phyloP scores from a whole-genome alignment of 2,888 invertebrate genomes.

The Meandrusa payeni region DNA sequence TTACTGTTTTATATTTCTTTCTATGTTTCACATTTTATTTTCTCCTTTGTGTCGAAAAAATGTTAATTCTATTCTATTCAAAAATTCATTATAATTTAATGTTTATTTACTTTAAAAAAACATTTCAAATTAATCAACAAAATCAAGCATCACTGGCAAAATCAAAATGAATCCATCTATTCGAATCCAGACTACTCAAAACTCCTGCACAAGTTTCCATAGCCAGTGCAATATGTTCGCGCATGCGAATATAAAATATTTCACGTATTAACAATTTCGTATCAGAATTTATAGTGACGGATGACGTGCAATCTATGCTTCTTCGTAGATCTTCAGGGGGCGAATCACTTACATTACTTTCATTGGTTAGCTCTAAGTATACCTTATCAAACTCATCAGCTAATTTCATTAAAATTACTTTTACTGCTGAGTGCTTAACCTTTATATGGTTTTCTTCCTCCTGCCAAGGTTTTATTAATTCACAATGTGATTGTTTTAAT shows the following conservation, averaged over 20 bases:
- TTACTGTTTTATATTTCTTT: no score
- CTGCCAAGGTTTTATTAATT: constrained; percentile 57
- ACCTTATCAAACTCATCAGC: constrained; percentile 56
- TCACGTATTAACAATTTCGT: constrained; percentile 33
- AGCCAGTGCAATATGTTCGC: constrained; percentile 47
- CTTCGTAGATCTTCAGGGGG: constrained; percentile 2
- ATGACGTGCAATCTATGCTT: constrained; percentile 14
- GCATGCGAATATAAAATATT: constrained; percentile 52
- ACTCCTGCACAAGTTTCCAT: constrained; percentile 59
- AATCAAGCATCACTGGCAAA: no score
- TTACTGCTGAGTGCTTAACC: constrained; percentile 54
- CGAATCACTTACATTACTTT: constrained; percentile 20
- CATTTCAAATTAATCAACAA: no score
- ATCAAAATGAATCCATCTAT: constrained; percentile 67
- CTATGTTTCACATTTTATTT: no score
- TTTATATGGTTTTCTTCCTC: constrained; percentile 50
- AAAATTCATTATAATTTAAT: no score
- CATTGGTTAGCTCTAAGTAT: constrained; percentile 37
- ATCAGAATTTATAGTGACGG: constrained; percentile 1
- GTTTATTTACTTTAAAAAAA: no score
- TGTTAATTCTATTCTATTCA: no score
- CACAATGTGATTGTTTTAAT: constrained; percentile 46
- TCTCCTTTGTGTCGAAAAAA: no score
- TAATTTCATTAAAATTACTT: constrained; percentile 46
- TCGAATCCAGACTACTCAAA: constrained; percentile 62